Evolutionary conservation across 2,888 invertebrate genomes (phyloP).

Genomic region (Agrotis ipsilon): DNA sequence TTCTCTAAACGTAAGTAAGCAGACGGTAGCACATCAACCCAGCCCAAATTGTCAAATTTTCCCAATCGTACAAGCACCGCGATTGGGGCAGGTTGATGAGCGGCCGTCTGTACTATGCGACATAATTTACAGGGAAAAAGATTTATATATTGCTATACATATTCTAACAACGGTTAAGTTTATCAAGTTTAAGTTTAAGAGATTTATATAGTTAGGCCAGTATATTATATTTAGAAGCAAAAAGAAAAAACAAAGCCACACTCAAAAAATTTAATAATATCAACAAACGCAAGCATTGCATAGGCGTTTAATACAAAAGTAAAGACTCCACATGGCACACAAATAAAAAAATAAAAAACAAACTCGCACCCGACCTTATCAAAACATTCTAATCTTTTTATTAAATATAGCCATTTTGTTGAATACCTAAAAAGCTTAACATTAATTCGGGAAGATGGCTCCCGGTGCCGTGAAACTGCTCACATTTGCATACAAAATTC

Average conservation of each 20-base stretch:
- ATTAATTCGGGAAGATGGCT: conserved; percentile 68
- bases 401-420: conserved; percentile 54
- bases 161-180: too few relatives aligned
- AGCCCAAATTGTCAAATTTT: too few relatives aligned
- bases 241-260: neutral
- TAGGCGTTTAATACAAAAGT: neutral
- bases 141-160: too few relatives aligned
- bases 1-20: neutral
- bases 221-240: neutral
- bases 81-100: too few relatives aligned
- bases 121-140: too few relatives aligned
- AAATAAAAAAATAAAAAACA: conserved; percentile 11
- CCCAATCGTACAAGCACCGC: too few relatives aligned
- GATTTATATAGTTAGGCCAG: too few relatives aligned
- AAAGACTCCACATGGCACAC: neutral
- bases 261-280: neutral
- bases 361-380: conserved; percentile 24
- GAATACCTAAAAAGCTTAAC: conserved; percentile 51
- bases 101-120: too few relatives aligned
- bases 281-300: neutral
- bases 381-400: conserved; percentile 51
- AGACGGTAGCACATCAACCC: too few relatives aligned
- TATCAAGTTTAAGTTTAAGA: too few relatives aligned
- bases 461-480: conserved; percentile 61
- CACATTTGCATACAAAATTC: conserved; percentile 73